phyloP scores from a whole-genome alignment of 2,113 vertebrate genomes.

The Elephas maximus region DNA sequence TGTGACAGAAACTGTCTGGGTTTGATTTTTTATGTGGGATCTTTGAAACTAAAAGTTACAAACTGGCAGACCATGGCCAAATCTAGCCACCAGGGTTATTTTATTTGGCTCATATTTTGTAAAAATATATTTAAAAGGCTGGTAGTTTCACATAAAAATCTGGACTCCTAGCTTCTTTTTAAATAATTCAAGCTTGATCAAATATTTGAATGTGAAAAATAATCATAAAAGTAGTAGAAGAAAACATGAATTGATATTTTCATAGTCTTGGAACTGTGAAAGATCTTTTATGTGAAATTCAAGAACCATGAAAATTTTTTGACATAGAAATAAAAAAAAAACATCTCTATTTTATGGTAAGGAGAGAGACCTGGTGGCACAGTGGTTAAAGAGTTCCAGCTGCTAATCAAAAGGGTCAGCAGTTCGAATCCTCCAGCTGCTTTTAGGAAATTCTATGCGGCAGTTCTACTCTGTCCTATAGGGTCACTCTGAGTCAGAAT shows the following conservation, averaged over 20 bases:
- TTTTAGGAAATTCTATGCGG: too few relatives aligned
- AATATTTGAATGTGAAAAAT: slow-evolving; percentile 24
- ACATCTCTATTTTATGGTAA: neutral
- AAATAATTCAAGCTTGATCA: slow-evolving; percentile 48
- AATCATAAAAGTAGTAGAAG: neutral
- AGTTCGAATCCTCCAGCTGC: too few relatives aligned
- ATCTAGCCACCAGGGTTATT: neutral
- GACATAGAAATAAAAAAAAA: neutral
- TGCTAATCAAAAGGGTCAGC: too few relatives aligned
- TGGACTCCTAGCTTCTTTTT: slow-evolving; percentile 32
- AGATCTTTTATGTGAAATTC: neutral
- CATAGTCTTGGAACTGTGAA: neutral
- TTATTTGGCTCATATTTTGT: neutral
- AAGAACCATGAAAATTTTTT: slow-evolving; percentile 33
- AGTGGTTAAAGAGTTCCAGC: too few relatives aligned
- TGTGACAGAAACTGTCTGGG: neutral
- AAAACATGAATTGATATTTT: slow-evolving; percentile 18
- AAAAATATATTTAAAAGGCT: neutral
- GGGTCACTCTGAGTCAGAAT: too few relatives aligned
- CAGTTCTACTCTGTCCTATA: too few relatives aligned
- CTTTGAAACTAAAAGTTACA: neutral
- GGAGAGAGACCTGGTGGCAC: neutral
- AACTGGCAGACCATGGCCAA: neutral
- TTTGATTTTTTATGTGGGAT: neutral
- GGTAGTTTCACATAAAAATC: neutral